These are phyloP conservation scores for Coremacera marginata DNA, from an alignment of 2,888 invertebrate genomes.

Conservation along the genomic window DNA sequence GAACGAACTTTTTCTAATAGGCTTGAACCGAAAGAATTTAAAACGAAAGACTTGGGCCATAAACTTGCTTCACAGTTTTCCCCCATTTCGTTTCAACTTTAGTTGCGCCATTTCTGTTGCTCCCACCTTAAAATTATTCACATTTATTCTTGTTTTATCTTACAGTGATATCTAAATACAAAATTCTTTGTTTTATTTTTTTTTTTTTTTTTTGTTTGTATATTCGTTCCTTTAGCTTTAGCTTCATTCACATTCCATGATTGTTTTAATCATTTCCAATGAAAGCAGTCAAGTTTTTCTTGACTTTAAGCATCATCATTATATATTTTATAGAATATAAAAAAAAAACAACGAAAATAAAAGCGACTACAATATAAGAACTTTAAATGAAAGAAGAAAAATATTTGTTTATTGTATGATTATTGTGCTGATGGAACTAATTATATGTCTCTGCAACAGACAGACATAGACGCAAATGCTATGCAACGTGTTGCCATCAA, in stretches of 20 bases:
- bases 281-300: constrained; percentile 15
- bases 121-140: background rate
- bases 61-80: background rate
- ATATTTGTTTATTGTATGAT: constrained; percentile 36
- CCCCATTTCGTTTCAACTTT: background rate
- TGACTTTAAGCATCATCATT: constrained; percentile 14
- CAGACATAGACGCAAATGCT: background rate
- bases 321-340: constrained; percentile 1
- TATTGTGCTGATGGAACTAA: constrained; percentile 33
- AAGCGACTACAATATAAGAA: background rate
- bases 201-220: background rate
- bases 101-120: background rate
- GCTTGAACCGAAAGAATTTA: too few relatives aligned
- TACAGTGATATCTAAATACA: background rate
- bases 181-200: background rate
- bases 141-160: background rate
- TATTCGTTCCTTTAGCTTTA: background rate
- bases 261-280: constrained; percentile 34
- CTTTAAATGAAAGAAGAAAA: constrained; percentile 2
- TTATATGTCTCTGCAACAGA: constrained; percentile 34
- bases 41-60: too few relatives aligned
- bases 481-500: background rate
- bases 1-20: background rate
- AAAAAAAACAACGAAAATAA: background rate
- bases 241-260: constrained; percentile 10